phyloP scores from a whole-genome alignment of 2,888 invertebrate species.

The Philhelius pedissequus region DNA sequence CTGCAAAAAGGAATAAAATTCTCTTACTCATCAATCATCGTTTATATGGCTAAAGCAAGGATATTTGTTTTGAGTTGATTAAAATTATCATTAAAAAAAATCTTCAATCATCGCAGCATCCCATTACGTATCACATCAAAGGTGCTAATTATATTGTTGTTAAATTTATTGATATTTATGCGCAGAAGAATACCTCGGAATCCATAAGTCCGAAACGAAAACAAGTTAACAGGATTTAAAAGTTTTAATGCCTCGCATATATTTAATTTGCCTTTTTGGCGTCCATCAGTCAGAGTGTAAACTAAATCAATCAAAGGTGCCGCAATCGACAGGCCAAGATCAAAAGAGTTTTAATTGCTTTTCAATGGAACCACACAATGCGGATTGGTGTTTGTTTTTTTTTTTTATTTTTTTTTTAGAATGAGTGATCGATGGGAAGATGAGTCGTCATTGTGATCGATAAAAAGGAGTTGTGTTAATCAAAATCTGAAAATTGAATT shows the following conservation, averaged over 20 bases:
- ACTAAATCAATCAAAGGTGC: slow-evolving; percentile 65
- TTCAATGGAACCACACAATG: slow-evolving; percentile 59
- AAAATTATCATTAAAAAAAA: slow-evolving; percentile 32
- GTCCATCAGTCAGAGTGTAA: slow-evolving; percentile 25
- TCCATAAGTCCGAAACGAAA: slow-evolving; percentile 16
- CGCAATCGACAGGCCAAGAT: slow-evolving; percentile 57
- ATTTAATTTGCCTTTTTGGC: slow-evolving; percentile 48
- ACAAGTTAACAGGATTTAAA: slow-evolving; percentile 56
- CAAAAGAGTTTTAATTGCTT: slow-evolving; percentile 66
- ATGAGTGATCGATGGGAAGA: slow-evolving; percentile 31
- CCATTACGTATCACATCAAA: slow-evolving; percentile 45
- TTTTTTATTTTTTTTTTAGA: neutral
- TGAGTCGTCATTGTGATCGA: neutral
- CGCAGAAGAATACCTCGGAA: neutral
- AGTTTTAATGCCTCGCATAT: slow-evolving; percentile 42
- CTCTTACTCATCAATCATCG: slow-evolving; percentile 7
- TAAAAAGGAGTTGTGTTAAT: slow-evolving; percentile 15
- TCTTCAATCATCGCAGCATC: neutral
- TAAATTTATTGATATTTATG: neutral
- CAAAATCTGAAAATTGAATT: neutral
- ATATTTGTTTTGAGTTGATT: slow-evolving; percentile 55
- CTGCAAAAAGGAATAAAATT: slow-evolving; percentile 79
- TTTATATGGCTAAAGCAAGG: slow-evolving; percentile 18
- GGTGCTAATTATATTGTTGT: slow-evolving; percentile 58
- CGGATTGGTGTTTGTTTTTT: slow-evolving; percentile 35